Conservation (phyloP, 2,888 invertebrate species). For the Dryadula phaetusa region DNA sequence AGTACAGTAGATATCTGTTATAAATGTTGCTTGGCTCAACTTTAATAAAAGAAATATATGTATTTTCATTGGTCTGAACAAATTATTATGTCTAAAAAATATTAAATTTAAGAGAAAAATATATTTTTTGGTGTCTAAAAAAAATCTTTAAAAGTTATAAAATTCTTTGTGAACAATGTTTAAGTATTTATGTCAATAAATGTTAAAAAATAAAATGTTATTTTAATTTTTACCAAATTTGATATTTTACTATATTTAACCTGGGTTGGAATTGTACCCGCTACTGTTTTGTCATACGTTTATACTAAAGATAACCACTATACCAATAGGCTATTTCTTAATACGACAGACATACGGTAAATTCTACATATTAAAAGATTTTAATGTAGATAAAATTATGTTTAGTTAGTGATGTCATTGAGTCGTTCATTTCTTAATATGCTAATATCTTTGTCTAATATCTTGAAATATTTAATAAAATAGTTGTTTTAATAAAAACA, state of each 20-base stretch:
- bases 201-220: slow-evolving; percentile 11
- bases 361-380: too few relatives aligned
- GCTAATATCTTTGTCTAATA: too few relatives aligned
- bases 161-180: slow-evolving; percentile 11
- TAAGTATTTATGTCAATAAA: slow-evolving; percentile 11
- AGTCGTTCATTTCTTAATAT: too few relatives aligned
- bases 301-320: neutral
- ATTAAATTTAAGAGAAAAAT: neutral
- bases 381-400: too few relatives aligned
- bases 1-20: neutral
- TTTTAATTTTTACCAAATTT: neutral
- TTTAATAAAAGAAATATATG: neutral
- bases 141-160: slow-evolving; percentile 1
- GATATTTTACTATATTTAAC: too few relatives aligned
- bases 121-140: slow-evolving; percentile 13
- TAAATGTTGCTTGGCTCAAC: slow-evolving; percentile 14
- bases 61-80: neutral
- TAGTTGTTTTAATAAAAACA: too few relatives aligned
- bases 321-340: neutral
- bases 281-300: too few relatives aligned
- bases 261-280: too few relatives aligned
- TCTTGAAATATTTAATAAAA: too few relatives aligned
- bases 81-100: neutral
- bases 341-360: too few relatives aligned
- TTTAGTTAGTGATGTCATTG: too few relatives aligned